phyloP scores from a whole-genome alignment of 2,797 vertebrate species.

The Lutjanus campechanus region DNA sequence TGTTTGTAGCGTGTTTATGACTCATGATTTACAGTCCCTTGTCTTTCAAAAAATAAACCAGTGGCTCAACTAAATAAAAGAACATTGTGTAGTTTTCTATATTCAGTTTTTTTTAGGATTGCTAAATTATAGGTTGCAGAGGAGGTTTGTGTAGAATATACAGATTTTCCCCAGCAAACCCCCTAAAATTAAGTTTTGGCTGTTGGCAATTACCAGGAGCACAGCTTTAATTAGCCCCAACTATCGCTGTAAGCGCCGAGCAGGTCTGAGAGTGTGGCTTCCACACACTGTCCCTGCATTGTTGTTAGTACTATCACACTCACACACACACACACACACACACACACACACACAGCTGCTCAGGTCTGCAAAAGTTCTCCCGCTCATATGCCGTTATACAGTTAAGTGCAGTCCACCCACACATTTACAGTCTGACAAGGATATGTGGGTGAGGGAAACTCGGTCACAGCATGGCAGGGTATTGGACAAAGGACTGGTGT shows the following conservation, averaged over 20 bases:
- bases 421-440: conserved; percentile 37
- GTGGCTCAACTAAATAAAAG: conserved; percentile 71
- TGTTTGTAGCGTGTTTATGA: conserved; percentile 42
- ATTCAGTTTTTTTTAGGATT: conserved; percentile 69
- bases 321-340: not conserved
- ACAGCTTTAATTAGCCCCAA: conserved; percentile 75
- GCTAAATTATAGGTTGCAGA: conserved; percentile 73
- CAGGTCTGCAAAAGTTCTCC: conserved; percentile 19
- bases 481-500: conserved; percentile 40
- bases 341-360: conserved; percentile 2
- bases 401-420: conserved; percentile 32
- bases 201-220: conserved; percentile 79
- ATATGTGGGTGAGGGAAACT: conserved; percentile 51
- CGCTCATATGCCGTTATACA: conserved; percentile 28
- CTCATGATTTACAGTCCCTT: conserved; percentile 63
- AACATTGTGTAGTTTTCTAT: conserved; percentile 68
- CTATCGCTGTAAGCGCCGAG: conserved; percentile 62
- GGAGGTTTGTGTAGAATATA: conserved; percentile 72
- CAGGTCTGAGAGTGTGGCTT: conserved; percentile 62
- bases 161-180: conserved; percentile 71
- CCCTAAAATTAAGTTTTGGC: conserved; percentile 78
- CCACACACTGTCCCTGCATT: conserved; percentile 41
- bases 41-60: conserved; percentile 64
- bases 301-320: conserved; percentile 25
- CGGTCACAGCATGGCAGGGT: conserved; percentile 33